A percentile compares a stretch with the other conserved stretches of the same genome.
Conservation (phyloP, 2,888 invertebrate genomes). For the Drosophila setosimentum region DNA sequence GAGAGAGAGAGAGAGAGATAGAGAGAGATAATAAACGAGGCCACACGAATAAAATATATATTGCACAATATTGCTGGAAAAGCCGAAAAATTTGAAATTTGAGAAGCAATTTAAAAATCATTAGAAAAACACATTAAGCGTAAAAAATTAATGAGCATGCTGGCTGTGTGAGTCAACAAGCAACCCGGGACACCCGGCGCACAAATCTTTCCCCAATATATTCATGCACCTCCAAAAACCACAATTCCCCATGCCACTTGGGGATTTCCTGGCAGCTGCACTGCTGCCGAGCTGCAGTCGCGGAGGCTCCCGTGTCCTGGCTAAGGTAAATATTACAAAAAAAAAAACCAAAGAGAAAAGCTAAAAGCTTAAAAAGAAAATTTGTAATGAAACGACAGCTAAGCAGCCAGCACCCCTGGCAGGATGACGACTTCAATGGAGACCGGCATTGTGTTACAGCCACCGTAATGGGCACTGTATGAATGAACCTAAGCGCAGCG, state of each 20-base stretch:
- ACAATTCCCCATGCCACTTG: background rate
- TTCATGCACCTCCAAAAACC: conserved; percentile 24
- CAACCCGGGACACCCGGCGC: background rate
- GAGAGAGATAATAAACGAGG: conserved; percentile 16
- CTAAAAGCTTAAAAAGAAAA: conserved; percentile 37
- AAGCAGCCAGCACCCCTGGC: conserved; percentile 35
- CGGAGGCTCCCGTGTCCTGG: conserved; percentile 13
- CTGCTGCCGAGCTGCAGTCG: conserved; percentile 24
- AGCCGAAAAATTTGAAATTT: conserved; percentile 60
- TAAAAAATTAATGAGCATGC: conserved; percentile 79
- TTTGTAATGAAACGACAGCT: conserved; percentile 55
- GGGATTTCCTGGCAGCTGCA: conserved; percentile 33
- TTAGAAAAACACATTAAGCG: conserved; percentile 78
- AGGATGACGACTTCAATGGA: conserved; percentile 69
- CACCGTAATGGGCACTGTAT: conserved; percentile 58
- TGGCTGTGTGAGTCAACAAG: conserved; percentile 67
- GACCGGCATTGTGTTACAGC: conserved; percentile 59
- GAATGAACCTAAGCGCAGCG: background rate
- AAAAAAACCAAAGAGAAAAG: conserved; percentile 8
- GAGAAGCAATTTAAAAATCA: conserved; percentile 80
- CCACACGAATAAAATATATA: conserved; percentile 9
- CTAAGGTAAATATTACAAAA: conserved; percentile 19
- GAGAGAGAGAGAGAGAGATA: background rate
- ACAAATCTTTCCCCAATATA: conserved; percentile 11
- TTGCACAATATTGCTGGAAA: conserved; percentile 13